phyloP scores from a whole-genome alignment of 2,797 vertebrate genomes.

The Oreochromis grahami region DNA sequence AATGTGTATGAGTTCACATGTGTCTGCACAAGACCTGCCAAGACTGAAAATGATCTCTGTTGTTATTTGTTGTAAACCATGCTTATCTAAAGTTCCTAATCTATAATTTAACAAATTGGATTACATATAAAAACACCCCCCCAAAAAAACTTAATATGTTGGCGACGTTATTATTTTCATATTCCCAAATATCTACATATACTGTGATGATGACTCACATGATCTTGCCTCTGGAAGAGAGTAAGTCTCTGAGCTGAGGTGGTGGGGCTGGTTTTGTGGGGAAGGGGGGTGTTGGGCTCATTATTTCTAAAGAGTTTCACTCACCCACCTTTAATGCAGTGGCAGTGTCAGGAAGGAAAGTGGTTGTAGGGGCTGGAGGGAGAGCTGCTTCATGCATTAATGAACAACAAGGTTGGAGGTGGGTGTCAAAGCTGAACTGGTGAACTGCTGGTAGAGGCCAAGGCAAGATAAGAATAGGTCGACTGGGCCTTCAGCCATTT shows the following conservation, averaged over 20 bases:
- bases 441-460: conserved; percentile 45
- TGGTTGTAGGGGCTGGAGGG: conserved; percentile 34
- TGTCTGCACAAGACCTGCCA: conserved; percentile 13
- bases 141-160: neutral
- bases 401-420: conserved; percentile 68
- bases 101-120: neutral
- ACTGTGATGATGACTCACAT: conserved; percentile 39
- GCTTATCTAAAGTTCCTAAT: neutral
- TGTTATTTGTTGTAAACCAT: neutral
- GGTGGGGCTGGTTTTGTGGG: neutral
- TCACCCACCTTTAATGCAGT: conserved; percentile 50
- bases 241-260: conserved; percentile 15
- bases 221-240: conserved; percentile 25
- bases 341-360: conserved; percentile 43
- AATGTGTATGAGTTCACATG: neutral
- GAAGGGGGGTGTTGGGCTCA: conserved; percentile 28
- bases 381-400: conserved; percentile 71
- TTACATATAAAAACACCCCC: neutral
- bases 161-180: neutral
- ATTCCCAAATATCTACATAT: conserved; percentile 13
- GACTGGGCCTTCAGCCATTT: conserved; percentile 18
- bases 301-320: conserved; percentile 56
- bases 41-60: conserved; percentile 22
- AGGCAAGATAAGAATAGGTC: conserved; percentile 54
- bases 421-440: conserved; percentile 54